phyloP scores from a whole-genome alignment of 2,113 vertebrate genomes.

The Lepidothrix coronata region DNA sequence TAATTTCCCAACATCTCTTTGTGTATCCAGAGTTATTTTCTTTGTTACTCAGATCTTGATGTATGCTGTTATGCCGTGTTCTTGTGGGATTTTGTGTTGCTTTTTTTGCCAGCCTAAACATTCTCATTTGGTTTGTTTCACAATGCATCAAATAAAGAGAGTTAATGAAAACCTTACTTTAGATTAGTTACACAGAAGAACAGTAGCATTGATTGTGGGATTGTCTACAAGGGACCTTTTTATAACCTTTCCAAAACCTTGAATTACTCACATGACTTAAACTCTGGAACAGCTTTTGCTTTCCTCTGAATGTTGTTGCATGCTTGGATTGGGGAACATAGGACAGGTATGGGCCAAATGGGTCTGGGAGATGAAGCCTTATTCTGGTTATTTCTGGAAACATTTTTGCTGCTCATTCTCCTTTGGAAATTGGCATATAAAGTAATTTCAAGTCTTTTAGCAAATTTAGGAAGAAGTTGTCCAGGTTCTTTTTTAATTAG shows the following conservation, averaged over 20 bases:
- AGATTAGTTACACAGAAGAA: slow-evolving; percentile 31
- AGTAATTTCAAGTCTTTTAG: not conserved
- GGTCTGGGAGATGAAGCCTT: not conserved
- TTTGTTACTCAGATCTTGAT: not conserved
- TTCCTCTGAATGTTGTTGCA: not conserved
- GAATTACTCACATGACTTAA: not conserved
- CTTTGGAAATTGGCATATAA: not conserved
- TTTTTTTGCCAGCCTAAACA: not conserved
- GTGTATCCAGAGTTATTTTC: not conserved
- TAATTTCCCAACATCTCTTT: not conserved
- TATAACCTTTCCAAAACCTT: not conserved
- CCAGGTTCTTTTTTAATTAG: not conserved
- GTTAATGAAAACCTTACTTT: slow-evolving; percentile 39
- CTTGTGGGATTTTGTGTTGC: not conserved
- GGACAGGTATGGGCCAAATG: not conserved
- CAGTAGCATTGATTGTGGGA: not conserved
- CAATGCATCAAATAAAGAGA: slow-evolving; percentile 13
- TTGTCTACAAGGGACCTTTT: not conserved
- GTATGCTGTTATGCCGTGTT: not conserved
- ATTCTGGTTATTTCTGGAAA: not conserved
- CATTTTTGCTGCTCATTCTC: not conserved
- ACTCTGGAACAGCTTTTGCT: not conserved
- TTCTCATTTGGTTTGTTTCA: not conserved
- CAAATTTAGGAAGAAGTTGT: not conserved
- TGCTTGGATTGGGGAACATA: not conserved